Conservation (phyloP, 1,140 invertebrate species). For the Brachionus plicatilis region DNA sequence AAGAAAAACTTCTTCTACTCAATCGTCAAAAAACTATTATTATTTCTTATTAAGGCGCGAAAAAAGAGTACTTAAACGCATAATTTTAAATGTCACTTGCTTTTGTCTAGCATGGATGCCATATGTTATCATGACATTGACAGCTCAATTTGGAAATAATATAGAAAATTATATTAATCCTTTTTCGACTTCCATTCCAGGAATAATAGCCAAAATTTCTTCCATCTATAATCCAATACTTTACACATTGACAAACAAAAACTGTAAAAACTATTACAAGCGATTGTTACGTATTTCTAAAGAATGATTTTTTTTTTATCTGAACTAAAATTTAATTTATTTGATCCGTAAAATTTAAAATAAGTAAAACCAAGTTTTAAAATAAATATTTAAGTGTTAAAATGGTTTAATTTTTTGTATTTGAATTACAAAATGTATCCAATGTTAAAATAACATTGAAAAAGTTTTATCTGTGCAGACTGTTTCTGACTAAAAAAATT, state of each 20-base stretch:
- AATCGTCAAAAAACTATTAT: not conserved
- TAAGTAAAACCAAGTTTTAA: too few species aligned
- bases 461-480: too few species aligned
- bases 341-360: not conserved
- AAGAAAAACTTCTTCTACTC: not conserved
- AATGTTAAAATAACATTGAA: too few species aligned
- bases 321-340: not conserved
- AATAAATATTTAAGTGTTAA: too few species aligned
- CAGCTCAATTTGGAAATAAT: not conserved
- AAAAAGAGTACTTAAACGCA: not conserved
- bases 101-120: constrained; percentile 21
- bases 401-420: too few species aligned
- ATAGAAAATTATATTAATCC: constrained; percentile 18
- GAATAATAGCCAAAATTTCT: constrained; percentile 26
- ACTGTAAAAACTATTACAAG: constrained; percentile 16
- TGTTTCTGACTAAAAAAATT: too few species aligned
- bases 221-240: constrained; percentile 36
- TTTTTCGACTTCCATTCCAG: not conserved
- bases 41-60: constrained; percentile 18
- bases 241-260: constrained; percentile 5
- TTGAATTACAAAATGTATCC: too few species aligned
- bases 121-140: not conserved
- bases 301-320: not conserved
- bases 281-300: not conserved
- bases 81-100: constrained; percentile 13